These are phyloP conservation scores for Delia radicum DNA, from an alignment of 1,140 invertebrate species.

Conservation along the genomic window DNA sequence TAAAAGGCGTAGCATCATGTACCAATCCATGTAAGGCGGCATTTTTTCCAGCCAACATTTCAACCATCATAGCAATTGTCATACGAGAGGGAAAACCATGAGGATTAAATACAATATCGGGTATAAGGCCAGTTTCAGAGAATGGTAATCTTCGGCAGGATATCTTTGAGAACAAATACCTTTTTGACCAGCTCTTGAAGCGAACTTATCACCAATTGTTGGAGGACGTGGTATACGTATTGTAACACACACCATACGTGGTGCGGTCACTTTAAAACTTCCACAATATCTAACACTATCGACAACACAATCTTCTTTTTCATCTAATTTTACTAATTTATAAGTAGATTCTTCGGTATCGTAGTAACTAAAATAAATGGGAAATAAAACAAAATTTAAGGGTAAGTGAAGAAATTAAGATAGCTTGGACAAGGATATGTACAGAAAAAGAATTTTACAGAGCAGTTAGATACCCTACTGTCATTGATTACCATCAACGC, in stretches of 20 bases:
- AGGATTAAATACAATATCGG: conserved; percentile 98
- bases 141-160: conserved; percentile 94
- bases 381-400: too few species aligned
- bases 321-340: conserved; percentile 66
- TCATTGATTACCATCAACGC: too few species aligned
- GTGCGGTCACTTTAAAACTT: conserved; percentile 62
- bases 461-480: too few species aligned
- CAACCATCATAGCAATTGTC: conserved; percentile 99
- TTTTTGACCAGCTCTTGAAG: conserved; percentile 97
- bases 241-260: conserved; percentile 73
- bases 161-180: conserved; percentile 94
- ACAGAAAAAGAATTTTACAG: too few species aligned
- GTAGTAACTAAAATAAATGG: conserved; percentile 69
- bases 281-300: conserved; percentile 82
- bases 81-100: conserved; percentile 99
- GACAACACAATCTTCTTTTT: conserved; percentile 79
- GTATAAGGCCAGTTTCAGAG: conserved; percentile 90
- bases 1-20: conserved; percentile 96
- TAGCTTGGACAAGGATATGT: not conserved
- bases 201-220: conserved; percentile 97
- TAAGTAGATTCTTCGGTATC: conserved; percentile 66
- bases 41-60: conserved; percentile 97
- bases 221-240: conserved; percentile 86
- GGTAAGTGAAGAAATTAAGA: too few species aligned
- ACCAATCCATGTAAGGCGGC: conserved; percentile 87